These are phyloP conservation scores for Palloptera scutellata DNA, from an alignment of 2,888 invertebrate genomes.

Conservation along the genomic window DNA sequence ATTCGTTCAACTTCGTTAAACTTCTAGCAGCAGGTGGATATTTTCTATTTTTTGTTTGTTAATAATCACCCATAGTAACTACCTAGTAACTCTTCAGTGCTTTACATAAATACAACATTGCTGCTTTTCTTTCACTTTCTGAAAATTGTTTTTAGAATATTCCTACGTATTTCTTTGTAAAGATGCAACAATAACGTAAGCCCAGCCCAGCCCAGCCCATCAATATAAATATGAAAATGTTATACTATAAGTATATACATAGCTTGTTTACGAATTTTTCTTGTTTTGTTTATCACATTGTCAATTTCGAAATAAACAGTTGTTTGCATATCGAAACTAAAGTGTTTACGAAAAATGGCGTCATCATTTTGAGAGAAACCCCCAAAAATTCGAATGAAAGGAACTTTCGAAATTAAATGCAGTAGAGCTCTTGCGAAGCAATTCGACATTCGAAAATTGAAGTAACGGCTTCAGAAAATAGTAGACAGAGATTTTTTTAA, in stretches of 20 bases:
- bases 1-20: too few relatives aligned
- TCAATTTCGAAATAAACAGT: constrained; percentile 26
- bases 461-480: constrained; percentile 24
- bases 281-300: background rate
- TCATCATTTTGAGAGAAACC: constrained; percentile 34
- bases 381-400: constrained; percentile 5
- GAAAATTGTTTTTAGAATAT: too few relatives aligned
- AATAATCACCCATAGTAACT: too few relatives aligned
- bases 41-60: too few relatives aligned
- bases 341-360: constrained; percentile 30
- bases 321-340: background rate
- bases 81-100: too few relatives aligned
- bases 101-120: too few relatives aligned
- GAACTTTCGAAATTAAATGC: constrained; percentile 19
- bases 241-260: background rate
- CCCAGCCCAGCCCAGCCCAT: too few relatives aligned
- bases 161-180: too few relatives aligned
- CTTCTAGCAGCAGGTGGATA: too few relatives aligned
- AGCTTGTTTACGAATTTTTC: too few relatives aligned
- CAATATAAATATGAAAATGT: background rate
- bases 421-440: background rate
- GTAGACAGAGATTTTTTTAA: constrained; percentile 23
- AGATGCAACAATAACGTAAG: too few relatives aligned
- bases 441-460: constrained; percentile 13
- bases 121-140: too few relatives aligned